Evolutionary conservation across 2,888 invertebrate species (phyloP), one percentile per base, ranked within the genome.

Genomic region (Drosophila prostipennis): DNA sequence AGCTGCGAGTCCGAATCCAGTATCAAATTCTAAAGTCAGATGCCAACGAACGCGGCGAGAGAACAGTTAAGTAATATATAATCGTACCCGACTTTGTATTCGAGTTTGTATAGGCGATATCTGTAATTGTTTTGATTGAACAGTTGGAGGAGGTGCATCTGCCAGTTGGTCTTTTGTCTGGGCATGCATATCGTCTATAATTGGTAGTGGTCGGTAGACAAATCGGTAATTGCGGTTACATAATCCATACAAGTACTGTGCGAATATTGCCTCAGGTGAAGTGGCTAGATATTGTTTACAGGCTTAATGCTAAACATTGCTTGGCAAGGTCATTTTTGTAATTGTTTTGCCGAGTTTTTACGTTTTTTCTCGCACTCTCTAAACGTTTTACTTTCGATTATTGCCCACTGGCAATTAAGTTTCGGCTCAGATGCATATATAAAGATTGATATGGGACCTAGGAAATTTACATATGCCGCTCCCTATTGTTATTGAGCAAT

Each of bases 311-410:
- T 59, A 59, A 55, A 49, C 60, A 53, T 37, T 45, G 54, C 46
- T 32, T 68, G 16, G 65, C 65, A 69, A 69, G 69, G 69, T 72
- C 72, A 60, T 42, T 72, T 59, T 16, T 40, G 61, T 69, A 69
- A 69, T 69, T 69, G 72, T 69, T 53, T 71, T 46, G 52, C 40
- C 48, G 49, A 34, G 26, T 37, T 53, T 63, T 23, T 19, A 37
- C 19, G 26, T 6, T 49, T 39, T 42, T 71, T 71, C 65, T 76
- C 73, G 51, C 76, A 80, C 87, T 86, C 87, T 80, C 87, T 86
- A 86, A 80, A 71, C 80, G 87, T 56, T 86, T 81, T 84, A 81
- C 81, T 81, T 81, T 81, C 81, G 85, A 81, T 87, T 81, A 79
- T 81, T 78, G 63, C 73, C 51, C 76, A 76, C 64, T 72, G 65